A percentile compares a stretch with the other conserved stretches of the same genome.
Evolutionary conservation across 2,113 vertebrate genomes (phyloP).

Genomic region (Plestiodon gilberti): DNA sequence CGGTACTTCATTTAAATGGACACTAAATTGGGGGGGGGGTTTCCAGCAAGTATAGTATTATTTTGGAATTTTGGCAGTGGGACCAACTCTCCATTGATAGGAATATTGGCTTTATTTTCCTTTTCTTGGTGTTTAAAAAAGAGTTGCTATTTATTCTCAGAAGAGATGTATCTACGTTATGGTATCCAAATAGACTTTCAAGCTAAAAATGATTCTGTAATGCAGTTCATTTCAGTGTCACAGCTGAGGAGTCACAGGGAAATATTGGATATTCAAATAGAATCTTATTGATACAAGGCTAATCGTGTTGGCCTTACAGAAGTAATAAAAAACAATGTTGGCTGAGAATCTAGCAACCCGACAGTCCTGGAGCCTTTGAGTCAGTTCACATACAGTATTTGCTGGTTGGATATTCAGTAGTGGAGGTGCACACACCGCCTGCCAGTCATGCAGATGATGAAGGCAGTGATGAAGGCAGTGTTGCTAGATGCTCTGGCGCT

Average conservation of each 20-base stretch:
- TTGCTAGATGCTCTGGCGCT: too few species aligned
- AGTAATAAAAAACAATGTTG: neutral
- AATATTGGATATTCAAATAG: conserved; percentile 26
- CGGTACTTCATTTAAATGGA: neutral
- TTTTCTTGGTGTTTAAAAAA: neutral
- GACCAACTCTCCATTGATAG: neutral
- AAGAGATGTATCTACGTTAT: conserved; percentile 15
- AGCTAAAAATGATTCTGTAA: conserved; percentile 19
- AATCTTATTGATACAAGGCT: conserved; percentile 19
- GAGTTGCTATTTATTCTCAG: conserved; percentile 14
- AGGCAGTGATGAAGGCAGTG: neutral
- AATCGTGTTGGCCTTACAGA: neutral
- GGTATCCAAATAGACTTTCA: conserved; percentile 14
- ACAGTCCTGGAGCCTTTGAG: neutral
- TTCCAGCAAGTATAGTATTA: neutral
- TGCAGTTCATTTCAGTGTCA: conserved; percentile 20
- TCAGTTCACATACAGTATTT: neutral
- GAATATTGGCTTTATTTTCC: neutral
- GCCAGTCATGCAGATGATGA: neutral
- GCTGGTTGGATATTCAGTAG: neutral
- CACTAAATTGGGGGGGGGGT: neutral
- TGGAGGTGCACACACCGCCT: neutral
- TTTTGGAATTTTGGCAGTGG: neutral
- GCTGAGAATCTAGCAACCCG: neutral
- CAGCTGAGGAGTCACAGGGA: conserved; percentile 9